Base-by-base conservation (phyloP, 2,888 invertebrate genomes). In the Dioctria linearis region DNA sequence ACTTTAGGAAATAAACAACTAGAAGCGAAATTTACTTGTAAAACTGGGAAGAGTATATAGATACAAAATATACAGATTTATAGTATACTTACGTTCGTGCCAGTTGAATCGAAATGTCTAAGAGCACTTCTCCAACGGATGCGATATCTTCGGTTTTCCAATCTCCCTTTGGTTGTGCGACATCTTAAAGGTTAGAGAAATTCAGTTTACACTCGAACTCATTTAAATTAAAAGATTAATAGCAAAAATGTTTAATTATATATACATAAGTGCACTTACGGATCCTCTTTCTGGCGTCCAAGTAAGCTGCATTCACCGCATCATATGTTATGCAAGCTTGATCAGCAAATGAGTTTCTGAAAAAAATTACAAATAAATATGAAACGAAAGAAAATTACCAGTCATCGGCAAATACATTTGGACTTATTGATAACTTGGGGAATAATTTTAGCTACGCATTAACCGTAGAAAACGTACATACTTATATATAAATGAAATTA, bases 301-400 rank as follows among this genome's bases (percentile, higher is more conserved):
- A 89, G 89, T 96, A 96, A 65, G 96, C 96, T 85, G 95, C 94
- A 90, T 96, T 96, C 82, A 96, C 92, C 76, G 96, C 95, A 85
- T 96, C 96, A 87, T 95, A 96, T 4, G 96, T 96, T 87, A 96
- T 96, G 89, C 96, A 97, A 82, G 94, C 94, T 83, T 94, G 92
- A 75, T 93, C 93, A 85, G 92, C 93, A 86, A 87, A 89, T 40
- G 86, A 86, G 80, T 85, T 85, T 80, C 88, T 89, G 84, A 37
- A 84, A 80, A 63, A 13, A 57, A 80, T 61, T 25, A 25, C 65
- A 51, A 37, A 66, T 13, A 37, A 63, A 61, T 63, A 63, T 49
- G 5, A 76, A 40, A 49, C 13, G 61, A 63, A 75, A 42, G 46
- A 9, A 42, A 75, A 75, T 61, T 11, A 59, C n/a, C 37, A 39